phyloP scores from a whole-genome alignment of 2,888 invertebrate genomes.

The Mystacides longicornis region DNA sequence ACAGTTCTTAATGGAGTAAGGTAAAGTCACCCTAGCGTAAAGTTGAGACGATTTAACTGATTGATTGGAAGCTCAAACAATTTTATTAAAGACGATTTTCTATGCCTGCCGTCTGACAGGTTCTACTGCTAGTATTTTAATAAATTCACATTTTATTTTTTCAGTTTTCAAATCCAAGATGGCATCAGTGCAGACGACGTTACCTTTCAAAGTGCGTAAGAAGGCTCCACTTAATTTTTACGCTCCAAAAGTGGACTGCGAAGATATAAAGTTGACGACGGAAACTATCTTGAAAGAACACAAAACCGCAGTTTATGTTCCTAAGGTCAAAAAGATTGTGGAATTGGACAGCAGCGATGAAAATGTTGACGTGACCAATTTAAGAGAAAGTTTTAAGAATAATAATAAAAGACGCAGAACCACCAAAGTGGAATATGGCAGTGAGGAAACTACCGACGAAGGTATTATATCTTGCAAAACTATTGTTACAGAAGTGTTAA shows the following conservation, averaged over 20 bases:
- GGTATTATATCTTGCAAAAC: too few relatives aligned
- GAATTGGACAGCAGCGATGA: slow-evolving; percentile 24
- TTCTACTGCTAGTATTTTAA: too few relatives aligned
- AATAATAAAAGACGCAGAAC: slow-evolving; percentile 12
- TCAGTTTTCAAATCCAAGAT: slow-evolving; percentile 29
- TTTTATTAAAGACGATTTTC: too few relatives aligned
- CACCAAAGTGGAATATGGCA: not conserved
- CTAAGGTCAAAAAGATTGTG: slow-evolving; percentile 22
- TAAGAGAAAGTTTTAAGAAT: not conserved
- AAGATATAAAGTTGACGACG: slow-evolving; percentile 6
- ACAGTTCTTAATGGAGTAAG: too few relatives aligned
- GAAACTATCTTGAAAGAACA: slow-evolving; percentile 3
- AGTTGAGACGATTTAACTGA: too few relatives aligned
- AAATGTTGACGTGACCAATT: slow-evolving; percentile 21
- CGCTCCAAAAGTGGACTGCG: slow-evolving; percentile 12
- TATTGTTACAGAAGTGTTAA: too few relatives aligned
- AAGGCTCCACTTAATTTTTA: slow-evolving; percentile 31
- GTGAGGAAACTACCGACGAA: slow-evolving; percentile 9
- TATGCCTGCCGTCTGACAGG: too few relatives aligned
- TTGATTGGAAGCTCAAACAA: too few relatives aligned
- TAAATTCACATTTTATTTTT: not conserved
- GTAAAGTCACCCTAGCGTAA: too few relatives aligned
- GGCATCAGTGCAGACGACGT: slow-evolving; percentile 42
- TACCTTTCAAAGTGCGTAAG: slow-evolving; percentile 47
- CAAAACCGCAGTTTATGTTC: slow-evolving; percentile 8